Conservation (phyloP, 1,140 invertebrate species). For the Papilio polyxenes region DNA sequence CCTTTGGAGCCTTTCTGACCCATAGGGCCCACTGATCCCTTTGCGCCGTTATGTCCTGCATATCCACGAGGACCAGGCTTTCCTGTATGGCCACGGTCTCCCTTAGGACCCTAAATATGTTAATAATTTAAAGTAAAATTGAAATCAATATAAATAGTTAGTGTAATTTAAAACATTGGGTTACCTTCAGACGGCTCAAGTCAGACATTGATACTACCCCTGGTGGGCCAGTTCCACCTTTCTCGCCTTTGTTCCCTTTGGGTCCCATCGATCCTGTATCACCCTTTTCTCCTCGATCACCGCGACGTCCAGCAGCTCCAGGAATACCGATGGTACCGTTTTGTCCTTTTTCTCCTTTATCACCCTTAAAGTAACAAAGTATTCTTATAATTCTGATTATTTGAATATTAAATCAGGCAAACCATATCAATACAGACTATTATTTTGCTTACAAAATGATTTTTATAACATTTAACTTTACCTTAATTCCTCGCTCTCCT, state of each 20-base stretch:
- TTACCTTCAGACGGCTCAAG: constrained; percentile 60
- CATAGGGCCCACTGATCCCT: constrained; percentile 46
- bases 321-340: constrained; percentile 50
- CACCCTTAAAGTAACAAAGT: constrained; percentile 44
- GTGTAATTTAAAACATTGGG: neutral
- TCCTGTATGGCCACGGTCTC: constrained; percentile 51
- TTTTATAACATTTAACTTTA: constrained; percentile 6
- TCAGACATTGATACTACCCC: constrained; percentile 53
- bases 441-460: too few relatives aligned
- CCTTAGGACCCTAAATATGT: constrained; percentile 55
- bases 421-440: too few relatives aligned
- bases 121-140: constrained; percentile 11
- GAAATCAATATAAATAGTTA: neutral
- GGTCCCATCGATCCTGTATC: constrained; percentile 50
- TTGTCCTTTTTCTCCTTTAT: constrained; percentile 54
- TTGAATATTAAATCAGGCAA: too few relatives aligned
- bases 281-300: constrained; percentile 55
- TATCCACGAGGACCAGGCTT: constrained; percentile 49
- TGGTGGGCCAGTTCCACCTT: constrained; percentile 53
- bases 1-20: constrained; percentile 52
- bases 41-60: constrained; percentile 45
- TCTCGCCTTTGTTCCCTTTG: constrained; percentile 59
- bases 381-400: too few relatives aligned
- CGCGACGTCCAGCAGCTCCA: constrained; percentile 52
- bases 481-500: constrained; percentile 56